Evolutionary conservation across 1,140 invertebrate genomes (phyloP), one percentile per base, ranked within the genome.

Genomic region (Drosophila sechellia): DNA sequence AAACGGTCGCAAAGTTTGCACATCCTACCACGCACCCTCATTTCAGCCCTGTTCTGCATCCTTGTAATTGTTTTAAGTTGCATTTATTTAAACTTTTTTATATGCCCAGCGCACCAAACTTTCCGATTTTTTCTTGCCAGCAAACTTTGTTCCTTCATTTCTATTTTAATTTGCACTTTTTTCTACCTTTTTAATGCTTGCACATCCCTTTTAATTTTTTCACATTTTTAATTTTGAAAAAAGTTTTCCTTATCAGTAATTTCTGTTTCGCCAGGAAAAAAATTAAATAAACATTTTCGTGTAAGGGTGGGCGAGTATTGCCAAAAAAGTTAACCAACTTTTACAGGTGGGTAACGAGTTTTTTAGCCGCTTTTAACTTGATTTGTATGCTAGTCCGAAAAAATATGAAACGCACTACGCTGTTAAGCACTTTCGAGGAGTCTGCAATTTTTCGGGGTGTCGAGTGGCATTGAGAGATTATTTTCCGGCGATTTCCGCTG

Each of bases 1-100:
- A 68, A 74, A 72, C 70, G 69, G 42, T 66, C 40, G 34, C 43
- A 57, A 70, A 71, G 43, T 79, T 81, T 79, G 58, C 54, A 43
- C 27, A 42, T 49, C 66, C 74, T 46, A 59, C 53, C 53, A 57
- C 72, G 27, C 27, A 15, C 13, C 46, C 27, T 27, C 15, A 39
- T n/a, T 49, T 49, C 22, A 13, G 10, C 13, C 25, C 53, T 25
- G 25, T 42, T 61, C 55, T 45, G 63, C 61, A 79, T 77, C 78
- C 72, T 69, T 75, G 81, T 85, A 85, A 85, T 85, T 85, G 81
- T 85, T 85, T 84, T 77, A 85, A 85, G 77, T 80, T 85, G 73
- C 72, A 85, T 81, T 85, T 85, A 77, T 80, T 85, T 81, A 72
- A 84, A 68, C 55, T 73, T 76, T 70, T 60, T 68, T 58, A 46